A percentile compares a stretch with the other conserved stretches of the same genome.
Evolutionary conservation across 2,797 vertebrate species (phyloP).

Genomic region (Acanthopagrus latus): DNA sequence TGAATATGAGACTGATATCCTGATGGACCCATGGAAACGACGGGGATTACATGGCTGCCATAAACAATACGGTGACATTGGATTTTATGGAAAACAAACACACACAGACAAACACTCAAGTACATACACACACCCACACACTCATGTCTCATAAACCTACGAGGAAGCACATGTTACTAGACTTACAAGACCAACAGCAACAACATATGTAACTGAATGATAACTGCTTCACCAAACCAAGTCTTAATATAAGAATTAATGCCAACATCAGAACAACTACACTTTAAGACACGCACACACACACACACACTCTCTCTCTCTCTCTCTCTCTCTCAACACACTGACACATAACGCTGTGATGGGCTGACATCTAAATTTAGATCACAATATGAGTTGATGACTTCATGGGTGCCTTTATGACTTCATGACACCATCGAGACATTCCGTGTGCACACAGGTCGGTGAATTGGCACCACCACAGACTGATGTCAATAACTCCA

Average conservation of each 20-base stretch:
- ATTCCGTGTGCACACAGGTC: slow-evolving; percentile 51
- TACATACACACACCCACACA: background rate
- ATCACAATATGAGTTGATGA: slow-evolving; percentile 59
- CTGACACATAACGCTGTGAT: slow-evolving; percentile 30
- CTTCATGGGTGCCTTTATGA: slow-evolving; percentile 50
- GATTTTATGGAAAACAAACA: slow-evolving; percentile 46
- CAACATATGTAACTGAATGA: background rate
- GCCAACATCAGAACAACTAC: slow-evolving; percentile 3
- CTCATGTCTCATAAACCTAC: background rate
- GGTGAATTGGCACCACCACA: slow-evolving; percentile 29
- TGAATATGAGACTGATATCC: slow-evolving; percentile 34
- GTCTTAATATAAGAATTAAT: background rate
- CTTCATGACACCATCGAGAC: slow-evolving; percentile 60
- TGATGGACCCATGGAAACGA: slow-evolving; percentile 30
- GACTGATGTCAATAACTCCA: slow-evolving; percentile 51
- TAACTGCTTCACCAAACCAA: background rate
- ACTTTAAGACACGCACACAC: background rate
- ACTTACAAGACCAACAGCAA: background rate
- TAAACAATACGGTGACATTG: slow-evolving; percentile 42
- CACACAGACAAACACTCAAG: background rate
- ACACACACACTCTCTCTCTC: background rate
- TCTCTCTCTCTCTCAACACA: slow-evolving; percentile 1
- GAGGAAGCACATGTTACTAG: background rate
- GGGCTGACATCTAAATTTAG: slow-evolving; percentile 60
- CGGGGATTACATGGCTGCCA: slow-evolving; percentile 34